Evolutionary conservation across 2,113 vertebrate genomes (phyloP).

Genomic region (Mastomys coucha): DNA sequence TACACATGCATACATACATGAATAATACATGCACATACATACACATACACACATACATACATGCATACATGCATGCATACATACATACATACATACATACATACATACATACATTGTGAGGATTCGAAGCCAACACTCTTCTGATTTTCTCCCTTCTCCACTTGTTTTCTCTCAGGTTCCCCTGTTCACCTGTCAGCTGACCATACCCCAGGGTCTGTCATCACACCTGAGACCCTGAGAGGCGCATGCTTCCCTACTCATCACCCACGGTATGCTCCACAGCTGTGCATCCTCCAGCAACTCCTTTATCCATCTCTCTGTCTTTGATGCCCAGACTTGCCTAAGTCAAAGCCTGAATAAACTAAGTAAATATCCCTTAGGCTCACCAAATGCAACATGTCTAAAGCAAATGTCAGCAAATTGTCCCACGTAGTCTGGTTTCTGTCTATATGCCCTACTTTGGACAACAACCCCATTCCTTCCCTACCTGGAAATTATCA

Average conservation of each 20-base stretch:
- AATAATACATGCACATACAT: background rate
- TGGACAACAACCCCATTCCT: background rate
- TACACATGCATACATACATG: no score
- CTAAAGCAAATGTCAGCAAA: background rate
- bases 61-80: no score
- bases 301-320: background rate
- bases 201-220: background rate
- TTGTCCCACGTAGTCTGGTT: background rate
- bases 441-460: background rate
- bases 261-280: background rate
- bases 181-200: background rate
- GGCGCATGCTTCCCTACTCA: background rate
- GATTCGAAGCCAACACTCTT: conserved; percentile 1
- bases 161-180: background rate
- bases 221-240: background rate
- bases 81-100: no score
- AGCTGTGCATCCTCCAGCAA: background rate
- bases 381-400: background rate
- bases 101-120: background rate
- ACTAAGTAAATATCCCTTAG: background rate
- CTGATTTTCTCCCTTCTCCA: background rate
- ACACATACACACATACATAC: background rate
- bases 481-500: background rate
- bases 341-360: conserved; percentile 1
- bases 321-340: background rate